Percentiles rank a stretch among this genome's conserved stretches.
Evolutionary conservation across 37 sponge, comb jelly and placozoan genomes (phyloP).

Genomic region (Mnemiopsis leidyi): DNA sequence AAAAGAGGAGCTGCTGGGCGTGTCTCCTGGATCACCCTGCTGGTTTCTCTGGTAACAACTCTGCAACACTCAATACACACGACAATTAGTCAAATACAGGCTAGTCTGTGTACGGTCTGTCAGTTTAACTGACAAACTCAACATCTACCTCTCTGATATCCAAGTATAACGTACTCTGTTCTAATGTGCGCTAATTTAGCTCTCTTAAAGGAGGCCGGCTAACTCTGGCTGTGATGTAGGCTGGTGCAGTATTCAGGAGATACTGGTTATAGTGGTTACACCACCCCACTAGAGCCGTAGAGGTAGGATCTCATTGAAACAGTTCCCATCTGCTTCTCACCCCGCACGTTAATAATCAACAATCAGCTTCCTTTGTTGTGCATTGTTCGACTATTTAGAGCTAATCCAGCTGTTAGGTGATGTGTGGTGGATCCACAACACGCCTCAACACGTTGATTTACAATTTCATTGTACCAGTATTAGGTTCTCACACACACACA

Average conservation of each 20-base stretch:
- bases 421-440: too few species aligned
- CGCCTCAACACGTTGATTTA: too few species aligned
- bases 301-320: not conserved
- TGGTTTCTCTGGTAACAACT: not conserved
- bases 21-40: not conserved
- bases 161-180: not conserved
- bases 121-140: not conserved
- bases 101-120: not conserved
- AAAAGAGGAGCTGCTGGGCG: too few species aligned
- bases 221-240: not conserved
- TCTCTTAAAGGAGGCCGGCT: not conserved
- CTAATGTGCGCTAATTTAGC: not conserved
- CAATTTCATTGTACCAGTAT: too few species aligned
- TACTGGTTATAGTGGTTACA: not conserved
- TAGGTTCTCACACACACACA: too few species aligned
- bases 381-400: too few species aligned
- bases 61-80: not conserved
- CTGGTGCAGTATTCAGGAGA: not conserved
- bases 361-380: too few species aligned
- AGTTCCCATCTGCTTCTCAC: not conserved
- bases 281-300: not conserved
- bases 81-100: not conserved
- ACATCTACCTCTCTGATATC: not conserved
- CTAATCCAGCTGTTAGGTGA: too few species aligned
- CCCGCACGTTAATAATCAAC: not conserved